Evolutionary conservation across 2,113 vertebrate species (phyloP).

Genomic region (Colaptes auratus): DNA sequence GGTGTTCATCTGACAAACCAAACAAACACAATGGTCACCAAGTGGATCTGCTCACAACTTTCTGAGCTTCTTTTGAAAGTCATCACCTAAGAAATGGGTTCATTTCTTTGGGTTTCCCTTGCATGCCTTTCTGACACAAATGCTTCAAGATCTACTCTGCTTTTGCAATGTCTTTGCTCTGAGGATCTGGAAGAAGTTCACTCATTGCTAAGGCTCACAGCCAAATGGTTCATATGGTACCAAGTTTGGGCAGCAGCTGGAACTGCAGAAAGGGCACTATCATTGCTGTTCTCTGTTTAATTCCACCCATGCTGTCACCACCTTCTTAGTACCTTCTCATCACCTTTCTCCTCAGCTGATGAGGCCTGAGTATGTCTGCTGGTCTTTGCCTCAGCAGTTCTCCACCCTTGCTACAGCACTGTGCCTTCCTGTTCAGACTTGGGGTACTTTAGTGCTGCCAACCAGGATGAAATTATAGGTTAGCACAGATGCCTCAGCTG

Average conservation of each 20-base stretch:
- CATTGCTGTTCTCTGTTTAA: neutral
- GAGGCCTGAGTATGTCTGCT: rapidly evolving
- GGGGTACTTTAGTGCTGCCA: neutral
- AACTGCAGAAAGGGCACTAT: neutral
- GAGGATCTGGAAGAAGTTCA: neutral
- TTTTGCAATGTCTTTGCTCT: neutral
- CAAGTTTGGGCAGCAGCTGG: neutral
- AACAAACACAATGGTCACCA: neutral
- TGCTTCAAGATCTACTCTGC: neutral
- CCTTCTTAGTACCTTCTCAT: neutral
- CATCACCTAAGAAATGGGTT: neutral
- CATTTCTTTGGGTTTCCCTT: neutral
- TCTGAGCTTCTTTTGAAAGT: neutral
- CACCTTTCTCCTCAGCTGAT: neutral
- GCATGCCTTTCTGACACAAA: neutral
- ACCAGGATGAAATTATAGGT: neutral
- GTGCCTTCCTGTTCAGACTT: rapidly evolving
- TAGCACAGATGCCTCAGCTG: neutral
- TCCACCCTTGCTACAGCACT: neutral
- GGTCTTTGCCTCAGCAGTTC: neutral
- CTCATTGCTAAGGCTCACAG: neutral
- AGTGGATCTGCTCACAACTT: neutral
- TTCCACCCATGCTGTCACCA: neutral
- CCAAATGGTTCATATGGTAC: rapidly evolving
- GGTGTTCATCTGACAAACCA: neutral